These are phyloP conservation scores for Ardeotis arabs DNA, from an alignment of 2,113 vertebrate species.

Conservation along the genomic window DNA sequence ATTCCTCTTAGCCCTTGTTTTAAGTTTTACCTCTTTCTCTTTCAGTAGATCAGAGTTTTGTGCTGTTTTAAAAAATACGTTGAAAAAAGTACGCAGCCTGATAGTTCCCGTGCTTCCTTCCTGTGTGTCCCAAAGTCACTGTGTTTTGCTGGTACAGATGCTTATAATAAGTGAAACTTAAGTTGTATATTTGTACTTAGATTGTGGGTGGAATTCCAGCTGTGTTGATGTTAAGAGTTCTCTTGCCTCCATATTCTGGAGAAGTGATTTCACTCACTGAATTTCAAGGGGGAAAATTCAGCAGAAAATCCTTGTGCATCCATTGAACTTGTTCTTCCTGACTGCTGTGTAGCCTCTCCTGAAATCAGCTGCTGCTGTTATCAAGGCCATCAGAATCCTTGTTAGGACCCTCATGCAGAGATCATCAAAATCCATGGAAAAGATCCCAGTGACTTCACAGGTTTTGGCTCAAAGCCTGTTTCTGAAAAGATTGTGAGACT, in stretches of 20 bases:
- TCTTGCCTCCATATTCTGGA: not conserved
- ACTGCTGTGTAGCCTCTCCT: not conserved
- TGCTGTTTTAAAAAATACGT: not conserved
- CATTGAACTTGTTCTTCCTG: not conserved
- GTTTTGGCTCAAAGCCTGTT: not conserved
- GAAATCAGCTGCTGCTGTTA: not conserved
- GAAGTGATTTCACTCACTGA: not conserved
- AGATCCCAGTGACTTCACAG: not conserved
- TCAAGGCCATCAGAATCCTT: not conserved
- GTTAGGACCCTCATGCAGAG: not conserved
- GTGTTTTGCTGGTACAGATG: not conserved
- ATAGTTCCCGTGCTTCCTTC: not conserved
- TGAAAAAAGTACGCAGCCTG: not conserved
- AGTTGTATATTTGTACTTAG: not conserved
- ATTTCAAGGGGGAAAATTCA: not conserved
- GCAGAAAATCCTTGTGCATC: not conserved
- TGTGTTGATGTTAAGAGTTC: not conserved
- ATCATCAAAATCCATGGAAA: not conserved
- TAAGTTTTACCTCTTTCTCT: not conserved
- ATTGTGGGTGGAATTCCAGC: not conserved
- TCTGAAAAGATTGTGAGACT: not conserved
- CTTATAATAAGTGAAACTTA: not conserved
- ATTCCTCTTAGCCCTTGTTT: not conserved
- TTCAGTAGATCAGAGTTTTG: not conserved
- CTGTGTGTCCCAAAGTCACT: not conserved